Conservation (phyloP, 2,797 vertebrate genomes). For the Eremophila alpestris region DNA sequence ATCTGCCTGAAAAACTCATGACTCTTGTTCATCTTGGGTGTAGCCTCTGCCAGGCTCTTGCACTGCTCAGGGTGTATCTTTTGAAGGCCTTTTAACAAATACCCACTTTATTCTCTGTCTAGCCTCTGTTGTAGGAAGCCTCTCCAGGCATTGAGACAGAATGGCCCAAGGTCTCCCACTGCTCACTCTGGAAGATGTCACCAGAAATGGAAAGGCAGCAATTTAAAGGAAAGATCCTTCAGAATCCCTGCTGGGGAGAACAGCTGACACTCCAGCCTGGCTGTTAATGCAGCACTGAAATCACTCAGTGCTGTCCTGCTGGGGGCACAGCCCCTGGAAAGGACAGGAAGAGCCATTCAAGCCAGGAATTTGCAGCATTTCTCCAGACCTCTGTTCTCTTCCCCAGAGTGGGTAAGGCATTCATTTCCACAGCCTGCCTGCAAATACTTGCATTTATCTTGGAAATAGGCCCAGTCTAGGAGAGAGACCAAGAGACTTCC, state of each 20-base stretch:
- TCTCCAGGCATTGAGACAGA: neutral
- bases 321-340: neutral
- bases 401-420: neutral
- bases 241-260: neutral
- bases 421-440: neutral
- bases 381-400: neutral
- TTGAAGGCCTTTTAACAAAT: neutral
- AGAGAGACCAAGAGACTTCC: neutral
- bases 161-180: neutral
- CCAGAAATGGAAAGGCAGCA: neutral
- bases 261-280: neutral
- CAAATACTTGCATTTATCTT: neutral
- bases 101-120: neutral
- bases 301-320: neutral
- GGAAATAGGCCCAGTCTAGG: neutral
- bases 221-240: neutral
- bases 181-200: neutral
- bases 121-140: neutral
- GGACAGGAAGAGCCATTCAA: neutral
- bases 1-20: neutral
- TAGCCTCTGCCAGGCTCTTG: neutral
- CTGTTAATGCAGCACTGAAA: neutral
- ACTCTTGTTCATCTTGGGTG: neutral
- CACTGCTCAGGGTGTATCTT: neutral
- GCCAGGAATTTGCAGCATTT: slow-evolving; percentile 16